Evolutionary conservation across 2,113 vertebrate species (phyloP).

Genomic region (Ophthalmolycus amberensis): DNA sequence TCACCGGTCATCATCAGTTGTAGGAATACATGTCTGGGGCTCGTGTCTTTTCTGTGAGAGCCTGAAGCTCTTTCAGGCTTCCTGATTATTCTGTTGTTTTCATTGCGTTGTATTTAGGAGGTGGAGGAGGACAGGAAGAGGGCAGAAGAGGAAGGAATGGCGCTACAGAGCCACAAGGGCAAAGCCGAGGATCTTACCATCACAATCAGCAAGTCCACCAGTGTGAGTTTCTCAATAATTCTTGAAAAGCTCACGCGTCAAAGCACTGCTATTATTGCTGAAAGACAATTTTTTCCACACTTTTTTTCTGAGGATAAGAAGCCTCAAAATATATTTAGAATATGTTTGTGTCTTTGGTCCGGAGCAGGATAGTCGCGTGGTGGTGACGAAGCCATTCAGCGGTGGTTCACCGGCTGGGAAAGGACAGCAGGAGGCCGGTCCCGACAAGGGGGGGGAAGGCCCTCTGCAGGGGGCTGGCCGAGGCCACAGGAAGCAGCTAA

Average conservation of each 20-base stretch:
- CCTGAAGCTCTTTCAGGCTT: background rate
- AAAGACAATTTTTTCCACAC: background rate
- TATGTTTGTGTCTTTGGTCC: background rate
- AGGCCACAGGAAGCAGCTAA: conserved; percentile 91
- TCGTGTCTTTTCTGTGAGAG: background rate
- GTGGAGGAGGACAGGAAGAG: conserved; percentile 95
- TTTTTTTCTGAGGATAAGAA: background rate
- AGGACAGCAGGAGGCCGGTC: conserved; percentile 71
- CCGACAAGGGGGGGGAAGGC: conserved; percentile 73
- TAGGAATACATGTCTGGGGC: background rate
- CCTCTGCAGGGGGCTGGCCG: conserved; percentile 80
- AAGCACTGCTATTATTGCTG: background rate
- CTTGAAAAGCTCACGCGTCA: background rate
- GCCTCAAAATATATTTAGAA: conserved; percentile 18
- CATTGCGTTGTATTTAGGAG: conserved; percentile 84
- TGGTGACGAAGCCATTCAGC: conserved; percentile 84
- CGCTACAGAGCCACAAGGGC: conserved; percentile 85
- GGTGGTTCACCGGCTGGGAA: conserved; percentile 58
- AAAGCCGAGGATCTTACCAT: conserved; percentile 92
- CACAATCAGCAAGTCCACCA: conserved; percentile 93
- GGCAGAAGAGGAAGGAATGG: conserved; percentile 92
- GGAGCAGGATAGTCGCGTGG: conserved; percentile 90
- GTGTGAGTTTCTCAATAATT: conserved; percentile 81
- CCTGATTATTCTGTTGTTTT: conserved; percentile 31
- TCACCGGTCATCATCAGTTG: background rate